phyloP scores from a whole-genome alignment of 2,888 invertebrate genomes.

The Perizoma affinitatum region DNA sequence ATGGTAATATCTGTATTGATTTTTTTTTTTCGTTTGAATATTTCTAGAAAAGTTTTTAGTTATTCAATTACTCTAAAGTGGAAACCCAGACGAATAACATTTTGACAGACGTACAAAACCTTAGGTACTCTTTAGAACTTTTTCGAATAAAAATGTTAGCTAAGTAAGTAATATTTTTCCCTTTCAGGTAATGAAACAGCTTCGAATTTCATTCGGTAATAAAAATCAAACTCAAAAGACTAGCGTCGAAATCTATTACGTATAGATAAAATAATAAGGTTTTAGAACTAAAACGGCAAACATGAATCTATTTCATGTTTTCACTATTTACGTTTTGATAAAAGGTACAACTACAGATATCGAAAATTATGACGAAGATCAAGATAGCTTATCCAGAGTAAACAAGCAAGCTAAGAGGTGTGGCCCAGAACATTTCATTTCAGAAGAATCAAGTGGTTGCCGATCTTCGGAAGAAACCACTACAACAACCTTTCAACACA shows the following conservation, averaged over 20 bases:
- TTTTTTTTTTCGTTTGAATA: too few species aligned
- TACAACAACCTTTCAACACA: constrained; percentile 7
- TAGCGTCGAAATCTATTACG: constrained; percentile 20
- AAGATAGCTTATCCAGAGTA: background rate
- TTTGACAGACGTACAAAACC: background rate
- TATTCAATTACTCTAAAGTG: too few species aligned
- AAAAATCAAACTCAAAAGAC: constrained; percentile 42
- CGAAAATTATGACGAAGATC: constrained; percentile 1
- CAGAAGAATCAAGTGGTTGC: constrained; percentile 18
- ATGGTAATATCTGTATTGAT: too few species aligned
- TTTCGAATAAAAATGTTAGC: constrained; percentile 2
- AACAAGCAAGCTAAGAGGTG: constrained; percentile 15
- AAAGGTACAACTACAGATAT: background rate
- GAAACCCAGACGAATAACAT: background rate
- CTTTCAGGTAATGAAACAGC: constrained; percentile 59
- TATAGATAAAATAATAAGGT: constrained; percentile 6
- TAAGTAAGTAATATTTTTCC: constrained; percentile 6
- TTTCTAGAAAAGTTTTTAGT: too few species aligned
- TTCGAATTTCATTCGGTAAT: constrained; percentile 53
- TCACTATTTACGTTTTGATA: constrained; percentile 5
- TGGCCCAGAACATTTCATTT: background rate
- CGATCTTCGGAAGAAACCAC: constrained; percentile 23
- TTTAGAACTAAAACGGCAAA: background rate
- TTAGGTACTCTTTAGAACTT: too few species aligned
- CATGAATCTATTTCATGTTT: constrained; percentile 13